Evolutionary conservation across 2,797 vertebrate genomes (phyloP).

Genomic region (Hypotaenidia philippensis): DNA sequence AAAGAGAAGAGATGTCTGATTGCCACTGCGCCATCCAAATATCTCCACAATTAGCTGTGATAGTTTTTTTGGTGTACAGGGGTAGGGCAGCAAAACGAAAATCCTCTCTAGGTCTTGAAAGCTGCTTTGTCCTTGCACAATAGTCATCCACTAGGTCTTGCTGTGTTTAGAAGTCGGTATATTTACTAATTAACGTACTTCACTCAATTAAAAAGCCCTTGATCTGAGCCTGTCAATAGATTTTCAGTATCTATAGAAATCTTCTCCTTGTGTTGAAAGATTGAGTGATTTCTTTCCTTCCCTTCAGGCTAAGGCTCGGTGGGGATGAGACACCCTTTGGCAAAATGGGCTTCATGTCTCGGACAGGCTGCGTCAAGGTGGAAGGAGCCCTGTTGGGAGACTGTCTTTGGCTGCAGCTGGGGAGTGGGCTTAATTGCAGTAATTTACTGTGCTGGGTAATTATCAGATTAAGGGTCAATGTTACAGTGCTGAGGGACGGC

Average conservation of each 20-base stretch:
- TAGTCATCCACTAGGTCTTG: constrained; percentile 18
- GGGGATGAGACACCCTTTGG: background rate
- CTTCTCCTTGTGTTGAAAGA: constrained; percentile 4
- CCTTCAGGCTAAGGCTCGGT: background rate
- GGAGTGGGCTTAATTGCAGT: constrained; percentile 51
- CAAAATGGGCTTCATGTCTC: background rate
- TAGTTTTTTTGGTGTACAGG: background rate
- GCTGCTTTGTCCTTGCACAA: constrained; percentile 27
- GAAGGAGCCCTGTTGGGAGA: background rate
- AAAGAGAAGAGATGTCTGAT: background rate
- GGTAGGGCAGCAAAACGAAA: background rate
- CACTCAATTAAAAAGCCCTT: constrained; percentile 64
- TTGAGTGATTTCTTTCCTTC: constrained; percentile 3
- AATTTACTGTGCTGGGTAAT: constrained; percentile 44
- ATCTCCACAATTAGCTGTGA: background rate
- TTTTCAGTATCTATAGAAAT: constrained; percentile 39
- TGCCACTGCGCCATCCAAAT: background rate
- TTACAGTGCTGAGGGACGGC: background rate
- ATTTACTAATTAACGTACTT: constrained; percentile 54
- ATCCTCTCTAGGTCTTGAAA: constrained; percentile 39
- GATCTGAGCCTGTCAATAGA: constrained; percentile 19
- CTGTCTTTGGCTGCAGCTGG: constrained; percentile 16
- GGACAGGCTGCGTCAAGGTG: background rate
- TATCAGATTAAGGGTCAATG: background rate
- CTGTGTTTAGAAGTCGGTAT: constrained; percentile 49